Base-by-base conservation (phyloP, 1,140 invertebrate genomes). In the Tyrophagus putrescentiae region DNA sequence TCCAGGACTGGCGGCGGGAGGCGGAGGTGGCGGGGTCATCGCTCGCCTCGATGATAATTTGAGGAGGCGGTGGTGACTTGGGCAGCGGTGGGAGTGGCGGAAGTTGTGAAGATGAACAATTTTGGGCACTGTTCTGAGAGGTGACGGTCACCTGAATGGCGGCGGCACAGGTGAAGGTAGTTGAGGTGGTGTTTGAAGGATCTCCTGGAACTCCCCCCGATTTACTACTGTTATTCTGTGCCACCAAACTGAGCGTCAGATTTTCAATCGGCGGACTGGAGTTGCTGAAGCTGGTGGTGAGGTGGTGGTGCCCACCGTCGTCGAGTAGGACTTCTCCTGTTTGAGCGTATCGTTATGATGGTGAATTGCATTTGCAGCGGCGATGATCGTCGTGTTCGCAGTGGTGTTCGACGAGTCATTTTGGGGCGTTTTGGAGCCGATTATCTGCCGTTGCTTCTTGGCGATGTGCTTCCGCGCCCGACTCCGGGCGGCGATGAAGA, bases 401-500 rank as follows among this genome's bases (percentile, higher is more conserved):
- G 44, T 48, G 44, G 21, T 48, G 44, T 48, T 48, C 34, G 0
- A 42, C 21, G 29, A 27, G 28, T 29, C 31, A 23, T 21, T 21
- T 48, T 50, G 45, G 27, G 27, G 33, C 25, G 21, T 45, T 62
- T 31, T 58, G 32, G 58, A n/a, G 1, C 25, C 25, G 18, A 23
- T 31, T 13, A 59, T 36, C 28, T 48, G n/a, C 7, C 48, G 28
- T 4, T 54, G 39, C 25, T 63, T 64, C 62, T 70, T 67, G 41
- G 65, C 66, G 1, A 72, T 67, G 48, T 83, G 84, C 50, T 88
- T 75, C 61, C 88, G 77, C 56, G 90, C 89, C 44, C 90, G 72
- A 25, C 87, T 87, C 70, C 94, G 87, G 34, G 93, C 93, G 18
- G 92, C 94, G 73, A 84, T 89, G 75, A 98, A 99, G 76, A 99